Evolutionary conservation across 2,797 vertebrate genomes (phyloP).

Genomic region (Thamnophis elegans): DNA sequence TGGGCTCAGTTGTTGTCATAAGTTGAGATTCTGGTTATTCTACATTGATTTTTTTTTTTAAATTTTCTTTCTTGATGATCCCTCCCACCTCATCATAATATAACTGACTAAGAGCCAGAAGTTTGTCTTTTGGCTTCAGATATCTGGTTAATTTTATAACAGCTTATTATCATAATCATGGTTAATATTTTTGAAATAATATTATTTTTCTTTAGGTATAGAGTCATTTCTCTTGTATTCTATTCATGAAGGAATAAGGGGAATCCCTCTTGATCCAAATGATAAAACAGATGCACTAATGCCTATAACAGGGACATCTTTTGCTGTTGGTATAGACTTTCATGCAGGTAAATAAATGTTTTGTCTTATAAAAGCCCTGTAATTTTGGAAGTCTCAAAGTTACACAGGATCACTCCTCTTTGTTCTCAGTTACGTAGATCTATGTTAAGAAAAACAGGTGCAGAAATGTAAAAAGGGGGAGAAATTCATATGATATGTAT

Average conservation of each 20-base stretch:
- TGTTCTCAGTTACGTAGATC: background rate
- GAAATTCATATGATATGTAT: background rate
- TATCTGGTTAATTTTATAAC: constrained; percentile 45
- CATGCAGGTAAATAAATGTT: constrained; percentile 84
- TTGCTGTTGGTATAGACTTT: constrained; percentile 97
- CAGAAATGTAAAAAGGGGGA: background rate
- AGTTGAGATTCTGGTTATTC: background rate
- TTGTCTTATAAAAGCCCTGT: background rate
- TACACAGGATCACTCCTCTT: background rate
- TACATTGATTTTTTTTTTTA: background rate
- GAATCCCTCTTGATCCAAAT: constrained; percentile 89
- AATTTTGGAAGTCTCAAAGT: background rate
- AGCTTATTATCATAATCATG: background rate
- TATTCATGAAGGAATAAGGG: constrained; percentile 93
- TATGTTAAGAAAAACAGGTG: background rate
- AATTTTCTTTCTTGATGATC: background rate
- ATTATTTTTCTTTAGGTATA: constrained; percentile 76
- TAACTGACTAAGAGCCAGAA: background rate
- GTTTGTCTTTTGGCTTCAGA: constrained; percentile 61
- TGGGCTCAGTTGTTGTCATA: background rate
- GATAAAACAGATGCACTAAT: constrained; percentile 94
- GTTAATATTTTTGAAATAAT: background rate
- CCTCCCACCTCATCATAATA: background rate
- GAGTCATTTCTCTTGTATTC: constrained; percentile 98
- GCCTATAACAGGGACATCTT: constrained; percentile 92